These are phyloP conservation scores for Cataglyphis livida DNA, from an alignment of 2,888 invertebrate species.

Conservation along the genomic window DNA sequence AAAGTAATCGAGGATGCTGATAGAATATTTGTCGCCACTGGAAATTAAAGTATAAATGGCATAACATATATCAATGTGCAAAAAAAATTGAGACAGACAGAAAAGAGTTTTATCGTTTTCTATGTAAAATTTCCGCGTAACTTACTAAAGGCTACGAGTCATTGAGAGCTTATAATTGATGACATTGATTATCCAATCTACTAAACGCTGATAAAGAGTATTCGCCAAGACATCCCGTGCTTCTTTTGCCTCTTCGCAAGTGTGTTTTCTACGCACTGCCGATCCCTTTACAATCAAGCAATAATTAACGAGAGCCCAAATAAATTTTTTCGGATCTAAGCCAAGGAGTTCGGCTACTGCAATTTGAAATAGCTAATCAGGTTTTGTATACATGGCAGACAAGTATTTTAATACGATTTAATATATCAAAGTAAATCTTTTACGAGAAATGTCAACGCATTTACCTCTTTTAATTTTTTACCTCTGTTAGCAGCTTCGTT, in stretches of 20 bases:
- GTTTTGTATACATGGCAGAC: not conserved
- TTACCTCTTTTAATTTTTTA: conserved; percentile 66
- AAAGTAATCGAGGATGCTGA: conserved; percentile 94
- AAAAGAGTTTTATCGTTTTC: not conserved
- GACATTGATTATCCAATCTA: conserved; percentile 95
- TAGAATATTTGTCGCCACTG: conserved; percentile 94
- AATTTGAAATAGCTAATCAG: conserved; percentile 39
- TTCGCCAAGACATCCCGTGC: conserved; percentile 95
- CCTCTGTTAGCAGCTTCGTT: conserved; percentile 89
- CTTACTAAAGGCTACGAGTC: conserved; percentile 95
- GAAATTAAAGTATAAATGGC: conserved; percentile 76
- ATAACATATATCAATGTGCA: not conserved
- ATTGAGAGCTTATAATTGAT: conserved; percentile 94
- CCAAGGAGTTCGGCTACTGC: conserved; percentile 91
- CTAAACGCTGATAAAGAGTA: conserved; percentile 93
- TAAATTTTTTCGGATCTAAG: conserved; percentile 93
- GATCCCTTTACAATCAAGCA: conserved; percentile 92
- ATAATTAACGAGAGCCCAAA: conserved; percentile 95
- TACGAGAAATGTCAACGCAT: not conserved
- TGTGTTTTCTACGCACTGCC: conserved; percentile 90
- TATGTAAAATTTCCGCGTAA: conserved; percentile 3
- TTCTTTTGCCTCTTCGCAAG: conserved; percentile 93
- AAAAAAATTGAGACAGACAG: not conserved
- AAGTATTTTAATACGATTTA: not conserved
- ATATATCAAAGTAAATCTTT: not conserved